Conservation (phyloP, 2,113 vertebrate genomes). For the Rhineura floridana region DNA sequence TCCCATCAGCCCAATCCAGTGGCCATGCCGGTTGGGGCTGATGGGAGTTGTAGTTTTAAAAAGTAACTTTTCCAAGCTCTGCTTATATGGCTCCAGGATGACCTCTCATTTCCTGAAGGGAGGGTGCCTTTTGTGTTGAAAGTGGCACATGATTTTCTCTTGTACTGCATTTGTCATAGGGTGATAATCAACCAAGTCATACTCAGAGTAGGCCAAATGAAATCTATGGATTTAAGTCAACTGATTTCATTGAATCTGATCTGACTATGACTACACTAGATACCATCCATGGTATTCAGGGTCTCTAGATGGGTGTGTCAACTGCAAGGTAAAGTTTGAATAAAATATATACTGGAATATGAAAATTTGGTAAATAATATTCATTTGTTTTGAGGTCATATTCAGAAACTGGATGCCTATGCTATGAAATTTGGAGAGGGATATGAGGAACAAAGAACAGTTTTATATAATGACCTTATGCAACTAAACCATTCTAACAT, state of each 20-base stretch:
- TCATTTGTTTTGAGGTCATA: neutral
- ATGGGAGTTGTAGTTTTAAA: no score
- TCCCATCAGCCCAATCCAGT: no score
- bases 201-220: no score
- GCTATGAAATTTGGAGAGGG: neutral
- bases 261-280: no score
- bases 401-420: slow-evolving; percentile 8
- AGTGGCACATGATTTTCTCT: neutral
- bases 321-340: neutral
- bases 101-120: neutral
- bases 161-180: neutral
- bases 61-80: no score
- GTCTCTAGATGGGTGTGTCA: neutral
- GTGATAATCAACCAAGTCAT: no score
- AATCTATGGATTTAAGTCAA: no score
- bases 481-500: neutral
- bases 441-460: neutral
- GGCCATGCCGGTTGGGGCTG: no score
- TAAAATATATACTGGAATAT: neutral
- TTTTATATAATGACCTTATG: neutral
- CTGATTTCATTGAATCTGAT: no score
- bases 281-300: neutral
- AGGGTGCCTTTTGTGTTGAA: neutral
- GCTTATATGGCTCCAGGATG: neutral
- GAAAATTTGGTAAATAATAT: neutral